These are phyloP conservation scores for Drosophila vallismaia DNA, from an alignment of 2,888 invertebrate species.

Conservation along the genomic window DNA sequence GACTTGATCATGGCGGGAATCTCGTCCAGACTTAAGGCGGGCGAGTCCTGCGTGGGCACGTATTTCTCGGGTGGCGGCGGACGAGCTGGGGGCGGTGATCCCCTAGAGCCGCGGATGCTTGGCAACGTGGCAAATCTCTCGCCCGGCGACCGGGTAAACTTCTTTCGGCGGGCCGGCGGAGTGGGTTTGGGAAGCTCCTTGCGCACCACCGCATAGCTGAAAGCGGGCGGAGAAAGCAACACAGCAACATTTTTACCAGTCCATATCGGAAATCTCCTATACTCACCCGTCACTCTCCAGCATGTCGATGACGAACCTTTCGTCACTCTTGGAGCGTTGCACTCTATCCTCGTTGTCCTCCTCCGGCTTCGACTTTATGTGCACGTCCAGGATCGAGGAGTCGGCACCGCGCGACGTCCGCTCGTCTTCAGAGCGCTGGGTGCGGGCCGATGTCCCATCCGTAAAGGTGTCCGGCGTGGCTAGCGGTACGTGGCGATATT, in stretches of 20 bases:
- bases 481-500: conserved; percentile 86
- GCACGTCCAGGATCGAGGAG: conserved; percentile 86
- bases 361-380: conserved; percentile 35
- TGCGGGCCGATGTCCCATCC: conserved; percentile 86
- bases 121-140: conserved; percentile 90
- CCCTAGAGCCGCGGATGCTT: conserved; percentile 82
- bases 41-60: conserved; percentile 84
- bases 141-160: conserved; percentile 85
- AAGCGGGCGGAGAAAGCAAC: conserved; percentile 49
- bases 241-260: conserved; percentile 21
- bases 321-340: conserved; percentile 49
- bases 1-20: conserved; percentile 67
- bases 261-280: not conserved
- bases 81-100: conserved; percentile 84
- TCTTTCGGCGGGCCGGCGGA: conserved; percentile 86
- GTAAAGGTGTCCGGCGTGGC: conserved; percentile 85
- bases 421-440: conserved; percentile 88
- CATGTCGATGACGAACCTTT: conserved; percentile 83
- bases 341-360: conserved; percentile 72
- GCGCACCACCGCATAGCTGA: conserved; percentile 91
- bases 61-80: conserved; percentile 87
- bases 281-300: conserved; percentile 83
- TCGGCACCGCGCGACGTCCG: conserved; percentile 89
- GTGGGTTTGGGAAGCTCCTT: conserved; percentile 88
- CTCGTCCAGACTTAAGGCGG: conserved; percentile 86